Conservation (phyloP, 2,797 vertebrate species). For the Babyrousa celebensis region DNA sequence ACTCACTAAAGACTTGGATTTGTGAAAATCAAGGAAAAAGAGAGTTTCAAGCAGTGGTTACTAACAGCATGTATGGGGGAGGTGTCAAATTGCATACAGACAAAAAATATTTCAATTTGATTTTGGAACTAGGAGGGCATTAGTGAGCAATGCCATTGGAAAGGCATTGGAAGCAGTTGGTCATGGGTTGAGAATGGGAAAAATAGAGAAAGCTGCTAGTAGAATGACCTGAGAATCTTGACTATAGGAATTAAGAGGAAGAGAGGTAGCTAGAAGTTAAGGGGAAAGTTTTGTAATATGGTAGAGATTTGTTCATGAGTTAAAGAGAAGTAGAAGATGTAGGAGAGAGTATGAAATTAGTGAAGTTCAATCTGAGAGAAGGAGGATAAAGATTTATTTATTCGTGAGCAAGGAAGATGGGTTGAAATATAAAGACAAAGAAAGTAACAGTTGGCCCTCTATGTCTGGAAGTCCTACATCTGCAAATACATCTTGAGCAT, state of each 20-base stretch:
- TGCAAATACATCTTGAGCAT: neutral
- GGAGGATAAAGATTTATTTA: neutral
- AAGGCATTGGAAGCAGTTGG: neutral
- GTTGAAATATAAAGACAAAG: neutral
- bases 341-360: neutral
- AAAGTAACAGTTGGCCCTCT: fast-evolving
- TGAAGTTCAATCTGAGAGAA: neutral
- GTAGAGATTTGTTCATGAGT: neutral
- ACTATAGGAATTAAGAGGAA: neutral
- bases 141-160: neutral
- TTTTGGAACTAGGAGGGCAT: neutral
- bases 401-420: neutral
- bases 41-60: neutral
- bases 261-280: neutral
- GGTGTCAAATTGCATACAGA: neutral
- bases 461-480: neutral
- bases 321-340: neutral
- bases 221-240: neutral
- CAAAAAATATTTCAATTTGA: neutral
- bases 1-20: neutral
- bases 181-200: neutral
- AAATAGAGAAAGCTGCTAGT: neutral
- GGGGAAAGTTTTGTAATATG: neutral
- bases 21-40: slow-evolving; percentile 6
- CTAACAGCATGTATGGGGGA: neutral